Base-by-base conservation (phyloP, 1,140 invertebrate species). In the Hyles vespertilio region DNA sequence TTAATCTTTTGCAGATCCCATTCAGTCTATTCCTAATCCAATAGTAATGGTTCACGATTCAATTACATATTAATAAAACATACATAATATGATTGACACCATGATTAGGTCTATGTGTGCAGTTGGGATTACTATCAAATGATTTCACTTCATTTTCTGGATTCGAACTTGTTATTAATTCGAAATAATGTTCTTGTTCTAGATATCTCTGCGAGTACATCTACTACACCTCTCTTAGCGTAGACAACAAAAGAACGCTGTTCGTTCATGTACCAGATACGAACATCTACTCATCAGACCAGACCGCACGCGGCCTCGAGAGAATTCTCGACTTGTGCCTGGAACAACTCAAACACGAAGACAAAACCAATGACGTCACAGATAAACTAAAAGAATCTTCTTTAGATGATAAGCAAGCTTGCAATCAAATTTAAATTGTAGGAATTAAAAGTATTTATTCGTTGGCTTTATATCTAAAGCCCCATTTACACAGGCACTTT, bases 121-220 rank as follows among this genome's bases (percentile, higher is more conserved):
- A 22, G 1, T 22, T 22, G 22, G 22, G 22, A 22, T 22, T 22
- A 22, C 22, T 22, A 22, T 2, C 22, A 22, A 22, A 22, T 2
- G 2, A 1, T 22, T 22, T 22, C 22, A 22, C 22, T 22, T 22
- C 22, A 22, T 22, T 1, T 22, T 22, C 22, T 22, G 22, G 22
- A 22, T 22, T 22, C 22, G 22, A 22, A n/a, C 22, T 52, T 32
- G 12, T 48, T 22, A 36, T 55, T 5, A 49, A 49, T 56, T 40
- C 46, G n/a, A n/a, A 46, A 32, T 47, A 48, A 22, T 10, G 22
- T 51, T 11, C 8, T 43, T 46, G 32, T 90, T 86, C 10, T 70
- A 92, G 92, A 77, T 94, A 91, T 74, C 75, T 94, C 0, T 94
- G 93, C 66, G 93, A 94, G 84, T 94, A 92, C 70, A 93, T 91